A percentile compares a stretch with the other conserved stretches of the same genome.
Evolutionary conservation across 92 coral and sea anemone genomes (phyloP).

Genomic region (Epizoanthus ramosus): DNA sequence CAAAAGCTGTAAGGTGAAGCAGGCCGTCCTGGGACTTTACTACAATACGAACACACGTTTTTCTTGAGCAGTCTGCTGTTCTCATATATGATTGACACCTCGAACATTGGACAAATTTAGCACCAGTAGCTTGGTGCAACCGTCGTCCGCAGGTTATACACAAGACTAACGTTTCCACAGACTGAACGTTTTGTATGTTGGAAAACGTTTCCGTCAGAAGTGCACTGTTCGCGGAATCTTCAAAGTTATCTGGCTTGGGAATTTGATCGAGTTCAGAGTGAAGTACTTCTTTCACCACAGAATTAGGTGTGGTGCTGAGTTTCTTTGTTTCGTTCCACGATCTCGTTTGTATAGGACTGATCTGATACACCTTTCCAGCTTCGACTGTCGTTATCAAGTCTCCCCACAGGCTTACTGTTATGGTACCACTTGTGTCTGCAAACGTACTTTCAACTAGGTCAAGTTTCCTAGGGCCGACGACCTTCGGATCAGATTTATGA

Average conservation of each 20-base stretch:
- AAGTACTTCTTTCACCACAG: slow-evolving; percentile 35
- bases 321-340: slow-evolving; percentile 29
- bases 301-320: slow-evolving; percentile 35
- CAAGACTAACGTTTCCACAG: slow-evolving; percentile 23
- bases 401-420: slow-evolving; percentile 44
- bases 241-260: slow-evolving; percentile 22
- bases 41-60: slow-evolving; percentile 24
- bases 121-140: slow-evolving; percentile 42
- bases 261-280: slow-evolving; percentile 37
- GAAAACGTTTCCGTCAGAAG: slow-evolving; percentile 31
- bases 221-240: slow-evolving; percentile 26
- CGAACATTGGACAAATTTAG: slow-evolving; percentile 32
- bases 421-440: slow-evolving; percentile 41
- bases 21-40: slow-evolving; percentile 22
- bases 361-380: slow-evolving; percentile 45
- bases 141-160: slow-evolving; percentile 32
- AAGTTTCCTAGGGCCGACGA: slow-evolving; percentile 34
- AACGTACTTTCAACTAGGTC: slow-evolving; percentile 40
- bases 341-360: slow-evolving; percentile 39
- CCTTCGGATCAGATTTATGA: slow-evolving; percentile 38
- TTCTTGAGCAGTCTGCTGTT: slow-evolving; percentile 31
- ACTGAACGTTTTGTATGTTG: slow-evolving; percentile 30
- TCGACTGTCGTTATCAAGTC: slow-evolving; percentile 27
- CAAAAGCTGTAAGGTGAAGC: slow-evolving; percentile 50
- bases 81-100: slow-evolving; percentile 40